Base-by-base conservation (phyloP, 2,113 vertebrate genomes). In the Mastomys natalensis region DNA sequence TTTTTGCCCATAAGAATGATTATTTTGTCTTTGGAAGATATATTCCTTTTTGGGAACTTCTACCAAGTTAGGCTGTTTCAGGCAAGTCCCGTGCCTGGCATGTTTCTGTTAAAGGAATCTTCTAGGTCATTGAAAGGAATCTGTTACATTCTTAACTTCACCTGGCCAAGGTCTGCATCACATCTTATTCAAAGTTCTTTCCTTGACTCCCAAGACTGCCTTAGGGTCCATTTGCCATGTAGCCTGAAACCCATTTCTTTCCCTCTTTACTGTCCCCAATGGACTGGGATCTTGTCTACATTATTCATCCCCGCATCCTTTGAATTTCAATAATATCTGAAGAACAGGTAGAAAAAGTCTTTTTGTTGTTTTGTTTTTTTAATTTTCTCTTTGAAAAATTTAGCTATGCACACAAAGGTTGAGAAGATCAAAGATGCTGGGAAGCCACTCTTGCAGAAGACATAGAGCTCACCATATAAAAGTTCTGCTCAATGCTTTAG, bases 241-340 rank as follows among this genome's bases (percentile, higher is more conserved):
- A 2, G 1, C 8, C 43, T 10, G 9, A 62, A 19, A 6, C 24
- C 64, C 6, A 0, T 37, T 16, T 26, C 17, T 1, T n/a, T 17
- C 2, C 15, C 37, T 26, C 11, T 40, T 26, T 60, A 60, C 80
- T 82, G 37, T 24, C 62, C 4, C 8, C 34, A 0, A 29, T 37
- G 5, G 21, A 73, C 3, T 0, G 89, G 60, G 12, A 37, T 24
- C 1, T 0, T 29, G 11, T 66, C 31, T 60, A 48, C 5, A 48
- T 17, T 7, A 19, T 40, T 48, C 19, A 40, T 11, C 8, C n/a
- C 21, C 3, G 2, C 48, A 29, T 80, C 11, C 31, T 37, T 22
- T 58, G 34, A 21, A 2, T 40, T 66, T 34, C 24, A 45, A 62
- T 3, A 13, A 2, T 29, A 48, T 21, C 74, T 60, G 66, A 90